A percentile compares a stretch with the other conserved stretches of the same genome.
phyloP scores from a whole-genome alignment of 2,113 vertebrate genomes.

The Nesoenas mayeri region DNA sequence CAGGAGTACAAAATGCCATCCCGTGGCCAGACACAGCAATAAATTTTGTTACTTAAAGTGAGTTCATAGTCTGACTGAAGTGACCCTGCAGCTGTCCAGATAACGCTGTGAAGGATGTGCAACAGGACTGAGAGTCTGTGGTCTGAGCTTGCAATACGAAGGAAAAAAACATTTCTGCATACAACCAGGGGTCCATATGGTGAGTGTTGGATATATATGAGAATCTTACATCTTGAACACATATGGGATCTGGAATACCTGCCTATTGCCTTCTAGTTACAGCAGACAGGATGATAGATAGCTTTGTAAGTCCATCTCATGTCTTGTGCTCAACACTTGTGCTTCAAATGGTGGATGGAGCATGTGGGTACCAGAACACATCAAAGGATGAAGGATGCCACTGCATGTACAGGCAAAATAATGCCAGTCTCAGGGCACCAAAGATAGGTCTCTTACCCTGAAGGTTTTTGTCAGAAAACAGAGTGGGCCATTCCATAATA shows the following conservation, averaged over 20 bases:
- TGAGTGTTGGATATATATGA: not conserved
- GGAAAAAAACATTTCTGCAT: not conserved
- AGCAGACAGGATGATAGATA: not conserved
- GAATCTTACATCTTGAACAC: not conserved
- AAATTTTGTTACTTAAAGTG: not conserved
- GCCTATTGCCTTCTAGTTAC: not conserved
- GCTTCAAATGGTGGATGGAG: not conserved
- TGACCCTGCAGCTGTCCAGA: not conserved
- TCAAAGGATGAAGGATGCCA: not conserved
- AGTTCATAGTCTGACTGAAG: not conserved
- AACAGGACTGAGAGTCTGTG: rapidly evolving
- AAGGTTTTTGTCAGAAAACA: not conserved
- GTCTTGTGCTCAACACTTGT: not conserved
- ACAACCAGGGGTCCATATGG: not conserved
- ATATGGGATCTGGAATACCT: not conserved
- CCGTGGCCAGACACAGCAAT: rapidly evolving
- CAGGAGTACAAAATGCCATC: not conserved
- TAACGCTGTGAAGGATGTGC: not conserved
- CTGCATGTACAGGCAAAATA: not conserved
- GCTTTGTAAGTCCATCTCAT: not conserved
- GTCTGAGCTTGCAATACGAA: not conserved
- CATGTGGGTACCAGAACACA: not conserved
- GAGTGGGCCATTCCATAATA: not conserved
- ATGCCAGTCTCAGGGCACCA: not conserved
- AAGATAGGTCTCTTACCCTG: not conserved